Conservation (phyloP, 2,888 invertebrate species). For the Hetaerina titia region DNA sequence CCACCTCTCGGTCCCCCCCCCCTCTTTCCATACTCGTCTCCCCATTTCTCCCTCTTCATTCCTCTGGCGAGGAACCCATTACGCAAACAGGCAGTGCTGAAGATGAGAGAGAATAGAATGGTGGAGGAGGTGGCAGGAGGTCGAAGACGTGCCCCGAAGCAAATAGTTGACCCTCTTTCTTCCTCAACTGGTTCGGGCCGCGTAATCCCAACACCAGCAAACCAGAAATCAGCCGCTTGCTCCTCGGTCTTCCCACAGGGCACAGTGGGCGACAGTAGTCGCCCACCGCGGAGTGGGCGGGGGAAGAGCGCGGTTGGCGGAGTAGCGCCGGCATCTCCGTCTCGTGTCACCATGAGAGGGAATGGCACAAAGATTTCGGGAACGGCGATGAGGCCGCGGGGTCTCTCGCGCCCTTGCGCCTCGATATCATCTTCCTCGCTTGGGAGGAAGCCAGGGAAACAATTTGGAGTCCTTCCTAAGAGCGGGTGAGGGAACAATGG, state of each 20-base stretch:
- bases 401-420: background rate
- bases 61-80: conserved; percentile 10
- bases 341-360: background rate
- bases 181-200: no score
- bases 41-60: background rate
- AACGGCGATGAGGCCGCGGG: background rate
- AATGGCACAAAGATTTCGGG: background rate
- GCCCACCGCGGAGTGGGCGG: background rate
- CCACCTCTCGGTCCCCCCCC: background rate
- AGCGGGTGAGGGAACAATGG: background rate
- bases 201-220: no score
- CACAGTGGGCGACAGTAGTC: no score
- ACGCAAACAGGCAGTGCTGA: background rate
- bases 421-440: background rate
- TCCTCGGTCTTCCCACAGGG: no score
- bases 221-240: no score
- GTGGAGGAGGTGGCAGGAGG: background rate
- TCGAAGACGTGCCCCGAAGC: background rate
- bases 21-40: background rate
- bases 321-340: background rate
- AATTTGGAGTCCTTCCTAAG: background rate
- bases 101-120: background rate
- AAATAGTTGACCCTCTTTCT: background rate
- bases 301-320: background rate
- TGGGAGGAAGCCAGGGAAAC: conserved; percentile 15